Conservation (phyloP, 30 jellyfish, hydroid and myxozoan species). For the Mastigias papua region DNA sequence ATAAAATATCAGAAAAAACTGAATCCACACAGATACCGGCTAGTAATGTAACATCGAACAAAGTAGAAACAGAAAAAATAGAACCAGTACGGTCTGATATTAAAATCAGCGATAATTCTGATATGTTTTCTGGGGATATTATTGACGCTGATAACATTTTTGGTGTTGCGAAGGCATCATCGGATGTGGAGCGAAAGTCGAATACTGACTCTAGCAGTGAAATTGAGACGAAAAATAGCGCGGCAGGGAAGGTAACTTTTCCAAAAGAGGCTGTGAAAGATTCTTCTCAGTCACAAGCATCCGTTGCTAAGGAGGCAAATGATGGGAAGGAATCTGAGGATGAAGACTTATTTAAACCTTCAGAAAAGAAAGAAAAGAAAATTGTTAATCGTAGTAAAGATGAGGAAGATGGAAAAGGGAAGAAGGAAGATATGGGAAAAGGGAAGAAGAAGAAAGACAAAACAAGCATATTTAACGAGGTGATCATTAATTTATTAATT, state of each 20-base stretch:
- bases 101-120: neutral
- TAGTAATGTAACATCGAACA: neutral
- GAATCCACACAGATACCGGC: neutral
- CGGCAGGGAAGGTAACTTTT: neutral
- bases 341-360: conserved; percentile 53
- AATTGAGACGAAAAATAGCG: neutral
- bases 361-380: neutral
- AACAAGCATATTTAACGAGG: conserved; percentile 41
- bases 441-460: conserved; percentile 61
- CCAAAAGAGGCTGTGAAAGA: neutral
- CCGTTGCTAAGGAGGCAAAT: neutral
- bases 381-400: neutral
- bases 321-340: conserved; percentile 35
- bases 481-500: neutral
- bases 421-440: neutral
- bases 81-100: neutral
- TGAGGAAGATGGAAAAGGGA: neutral
- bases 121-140: conserved; percentile 20
- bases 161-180: neutral
- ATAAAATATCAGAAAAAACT: neutral
- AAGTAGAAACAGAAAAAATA: neutral
- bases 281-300: neutral
- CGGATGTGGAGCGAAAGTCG: neutral
- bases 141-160: conserved; percentile 42
- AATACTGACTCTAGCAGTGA: neutral